Evolutionary conservation across 1,140 invertebrate genomes (phyloP).

Genomic region (Ruditapes philippinarum): DNA sequence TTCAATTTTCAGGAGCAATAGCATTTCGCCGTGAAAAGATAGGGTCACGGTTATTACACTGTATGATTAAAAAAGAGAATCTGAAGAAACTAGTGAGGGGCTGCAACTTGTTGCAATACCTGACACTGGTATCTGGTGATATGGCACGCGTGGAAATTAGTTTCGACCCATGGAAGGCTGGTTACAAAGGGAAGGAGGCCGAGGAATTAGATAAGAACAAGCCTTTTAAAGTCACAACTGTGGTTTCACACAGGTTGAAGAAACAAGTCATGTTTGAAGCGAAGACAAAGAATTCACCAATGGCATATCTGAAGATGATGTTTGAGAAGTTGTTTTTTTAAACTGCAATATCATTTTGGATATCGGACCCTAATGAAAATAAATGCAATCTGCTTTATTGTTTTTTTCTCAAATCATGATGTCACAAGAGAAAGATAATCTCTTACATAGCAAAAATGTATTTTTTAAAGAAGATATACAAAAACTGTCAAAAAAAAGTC

Average conservation of each 20-base stretch:
- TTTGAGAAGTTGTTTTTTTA: not conserved
- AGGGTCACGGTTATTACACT: not conserved
- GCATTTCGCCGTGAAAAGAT: not conserved
- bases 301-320: not conserved
- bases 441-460: too few relatives aligned
- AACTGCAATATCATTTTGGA: too few relatives aligned
- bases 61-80: not conserved
- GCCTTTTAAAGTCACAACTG: not conserved
- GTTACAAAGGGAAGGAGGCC: not conserved
- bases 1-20: not conserved
- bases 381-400: too few relatives aligned
- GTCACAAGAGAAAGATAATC: too few relatives aligned
- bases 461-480: too few relatives aligned
- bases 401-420: too few relatives aligned
- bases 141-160: not conserved
- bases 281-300: not conserved
- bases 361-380: too few relatives aligned
- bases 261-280: not conserved
- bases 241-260: not conserved
- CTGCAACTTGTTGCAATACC: not conserved
- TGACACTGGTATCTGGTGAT: not conserved
- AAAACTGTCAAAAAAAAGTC: too few relatives aligned
- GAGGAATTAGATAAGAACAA: not conserved
- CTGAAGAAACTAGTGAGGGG: not conserved
- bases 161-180: not conserved